Evolutionary conservation across 2,888 invertebrate species (phyloP), one percentile per base, ranked within the genome.

Genomic region (Aphelenchoides bicaudatus): DNA sequence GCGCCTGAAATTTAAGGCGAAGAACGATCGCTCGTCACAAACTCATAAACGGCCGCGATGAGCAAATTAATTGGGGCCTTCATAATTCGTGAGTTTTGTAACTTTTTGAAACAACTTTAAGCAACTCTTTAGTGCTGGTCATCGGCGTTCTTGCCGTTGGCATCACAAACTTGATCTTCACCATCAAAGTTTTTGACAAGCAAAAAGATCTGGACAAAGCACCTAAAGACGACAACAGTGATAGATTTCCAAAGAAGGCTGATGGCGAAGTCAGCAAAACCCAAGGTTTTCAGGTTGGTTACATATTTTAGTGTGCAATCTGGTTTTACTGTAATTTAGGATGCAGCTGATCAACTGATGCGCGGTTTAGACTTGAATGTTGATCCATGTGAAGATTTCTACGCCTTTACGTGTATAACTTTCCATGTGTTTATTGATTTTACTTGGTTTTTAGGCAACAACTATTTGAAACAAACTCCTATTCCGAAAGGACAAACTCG

Each of bases 381-480:
- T 30, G 68, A 74, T 60, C 72, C 72, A 30, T 73, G 73, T 51
- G 57, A 65, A 16, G 73, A 73, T 47, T 65, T 65, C 43, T 66
- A 67, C 53, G 39, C 46, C 31, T 66, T 66, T 48, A 58, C 63
- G 0, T 67, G 67, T 47, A 50, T 49, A 56, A 43, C 55, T 67
- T 28, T 43, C 43, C 25, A 21, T n/a, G 16, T n/a, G 10, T 10
- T 51, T 25, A 53, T 47, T 27, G 58, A 61, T 43, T 65, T 63
- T 46, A 62, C 62, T 48, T 31, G 39, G 47, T 66, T 66, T 50
- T 56, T 63, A 0, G 66, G 67, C 51, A 56, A 56, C 39, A 65
- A 54, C 27, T 67, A 58, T 43, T 56, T 67, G 27, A 58, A 58
- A 10, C 54, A 60, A 39, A 58, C 58, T 1, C 30, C 37, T 5